A percentile compares a stretch with the other conserved stretches of the same genome.
Conservation (phyloP, 2,888 invertebrate genomes). For the Drosophila ezoana region DNA sequence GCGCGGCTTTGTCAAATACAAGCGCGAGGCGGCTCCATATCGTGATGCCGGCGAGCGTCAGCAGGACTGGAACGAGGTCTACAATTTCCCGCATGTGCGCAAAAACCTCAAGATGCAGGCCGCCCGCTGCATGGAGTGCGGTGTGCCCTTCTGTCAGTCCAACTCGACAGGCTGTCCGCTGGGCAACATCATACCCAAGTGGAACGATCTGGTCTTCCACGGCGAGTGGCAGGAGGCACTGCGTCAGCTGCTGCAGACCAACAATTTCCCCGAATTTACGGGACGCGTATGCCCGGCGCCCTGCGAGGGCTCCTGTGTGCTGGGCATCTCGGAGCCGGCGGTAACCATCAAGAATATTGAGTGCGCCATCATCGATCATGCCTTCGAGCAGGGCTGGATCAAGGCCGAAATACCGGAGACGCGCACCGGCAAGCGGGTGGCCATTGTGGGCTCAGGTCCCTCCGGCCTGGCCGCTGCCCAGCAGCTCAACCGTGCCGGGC, state of each 20-base stretch:
- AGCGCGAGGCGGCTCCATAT: conserved; percentile 94
- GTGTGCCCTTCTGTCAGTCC: conserved; percentile 99
- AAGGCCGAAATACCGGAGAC: conserved; percentile 90
- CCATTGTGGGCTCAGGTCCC: conserved; percentile 97
- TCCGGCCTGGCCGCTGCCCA: conserved; percentile 98
- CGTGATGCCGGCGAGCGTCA: conserved; percentile 93
- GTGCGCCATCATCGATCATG: conserved; percentile 99
- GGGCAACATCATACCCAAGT: conserved; percentile 99
- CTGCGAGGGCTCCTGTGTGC: conserved; percentile 98
- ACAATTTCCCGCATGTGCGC: conserved; percentile 93
- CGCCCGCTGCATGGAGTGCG: conserved; percentile 99
- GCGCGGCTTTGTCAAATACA: conserved; percentile 98
- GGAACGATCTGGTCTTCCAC: conserved; percentile 98
- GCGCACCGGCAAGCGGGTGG: conserved; percentile 93
- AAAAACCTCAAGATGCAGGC: conserved; percentile 96
- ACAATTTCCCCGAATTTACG: conserved; percentile 99
- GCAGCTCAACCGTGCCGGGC: conserved; percentile 97
- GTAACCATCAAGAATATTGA: conserved; percentile 99
- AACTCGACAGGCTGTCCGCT: conserved; percentile 97
- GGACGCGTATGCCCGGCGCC: conserved; percentile 98
- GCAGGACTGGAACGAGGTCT: conserved; percentile 99
- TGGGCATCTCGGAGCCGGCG: conserved; percentile 97
- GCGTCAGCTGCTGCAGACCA: conserved; percentile 96
- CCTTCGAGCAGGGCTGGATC: conserved; percentile 98
- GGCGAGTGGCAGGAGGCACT: conserved; percentile 98